Percentiles rank a stretch among this genome's conserved stretches.
phyloP scores from a whole-genome alignment of 2,797 vertebrate species.

The Chelon auratus region DNA sequence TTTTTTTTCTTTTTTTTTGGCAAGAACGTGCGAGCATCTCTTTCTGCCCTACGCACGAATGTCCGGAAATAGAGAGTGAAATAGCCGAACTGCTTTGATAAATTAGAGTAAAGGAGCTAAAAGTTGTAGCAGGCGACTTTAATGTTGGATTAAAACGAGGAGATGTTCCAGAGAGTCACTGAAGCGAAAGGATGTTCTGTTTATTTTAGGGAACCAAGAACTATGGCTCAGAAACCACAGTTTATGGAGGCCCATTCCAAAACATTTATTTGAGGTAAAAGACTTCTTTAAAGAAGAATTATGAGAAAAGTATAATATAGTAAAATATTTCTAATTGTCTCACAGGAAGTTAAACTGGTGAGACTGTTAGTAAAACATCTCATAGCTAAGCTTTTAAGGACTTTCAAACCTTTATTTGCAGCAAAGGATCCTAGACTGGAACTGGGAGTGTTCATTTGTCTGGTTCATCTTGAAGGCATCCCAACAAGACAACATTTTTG shows the following conservation, averaged over 20 bases:
- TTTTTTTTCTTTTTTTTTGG: too few relatives aligned
- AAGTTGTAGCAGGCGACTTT: neutral
- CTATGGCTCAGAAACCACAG: neutral
- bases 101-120: neutral
- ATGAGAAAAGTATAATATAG: neutral
- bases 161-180: neutral
- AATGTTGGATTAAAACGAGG: neutral
- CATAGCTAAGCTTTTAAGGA: neutral
- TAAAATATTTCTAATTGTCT: neutral
- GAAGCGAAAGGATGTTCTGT: neutral
- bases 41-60: neutral
- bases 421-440: neutral
- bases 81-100: neutral
- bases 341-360: neutral
- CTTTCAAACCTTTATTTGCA: neutral
- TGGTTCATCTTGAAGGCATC: neutral
- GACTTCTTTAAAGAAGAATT: neutral
- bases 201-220: neutral
- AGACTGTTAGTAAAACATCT: neutral
- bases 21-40: neutral
- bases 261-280: neutral
- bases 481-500: neutral
- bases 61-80: neutral
- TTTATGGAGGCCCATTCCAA: neutral
- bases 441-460: neutral